Conservation (phyloP, 2,888 invertebrate species). For the Lasioglossum malachurum region DNA sequence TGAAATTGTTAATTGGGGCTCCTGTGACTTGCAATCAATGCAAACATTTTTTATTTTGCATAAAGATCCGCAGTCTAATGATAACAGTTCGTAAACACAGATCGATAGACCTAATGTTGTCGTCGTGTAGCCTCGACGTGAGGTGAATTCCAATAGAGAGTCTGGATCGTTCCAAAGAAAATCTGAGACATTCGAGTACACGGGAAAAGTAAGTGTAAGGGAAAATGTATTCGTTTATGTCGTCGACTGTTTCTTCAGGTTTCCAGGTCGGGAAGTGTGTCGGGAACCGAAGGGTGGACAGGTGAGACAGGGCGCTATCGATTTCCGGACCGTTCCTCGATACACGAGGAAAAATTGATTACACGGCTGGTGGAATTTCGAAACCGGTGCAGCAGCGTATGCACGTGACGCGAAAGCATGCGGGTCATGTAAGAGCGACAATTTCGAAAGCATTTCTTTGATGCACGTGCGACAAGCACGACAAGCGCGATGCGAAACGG, state of each 20-base stretch:
- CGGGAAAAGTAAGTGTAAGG: too few species aligned
- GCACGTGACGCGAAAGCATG: conserved; percentile 18
- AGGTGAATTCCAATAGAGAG: too few species aligned
- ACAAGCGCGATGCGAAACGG: conserved; percentile 11
- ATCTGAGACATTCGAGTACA: too few species aligned
- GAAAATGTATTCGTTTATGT: background rate
- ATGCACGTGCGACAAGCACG: conserved; percentile 6
- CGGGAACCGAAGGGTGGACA: background rate
- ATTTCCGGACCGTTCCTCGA: background rate
- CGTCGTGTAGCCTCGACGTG: too few species aligned
- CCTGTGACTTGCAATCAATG: too few species aligned
- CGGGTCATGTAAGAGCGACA: conserved; percentile 16
- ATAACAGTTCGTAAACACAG: too few species aligned
- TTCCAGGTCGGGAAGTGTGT: background rate
- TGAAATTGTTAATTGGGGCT: too few species aligned
- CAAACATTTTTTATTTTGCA: too few species aligned
- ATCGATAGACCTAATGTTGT: too few species aligned
- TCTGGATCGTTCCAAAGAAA: too few species aligned
- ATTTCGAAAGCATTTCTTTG: conserved; percentile 43
- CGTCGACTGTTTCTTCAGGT: background rate
- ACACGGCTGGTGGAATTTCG: conserved; percentile 8
- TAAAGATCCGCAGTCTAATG: too few species aligned
- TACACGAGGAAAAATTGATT: conserved; percentile 20
- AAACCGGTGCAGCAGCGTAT: background rate
- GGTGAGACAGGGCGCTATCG: conserved; percentile 12